Base-by-base conservation (phyloP, 2,113 vertebrate genomes). In the Smithornis capensis region DNA sequence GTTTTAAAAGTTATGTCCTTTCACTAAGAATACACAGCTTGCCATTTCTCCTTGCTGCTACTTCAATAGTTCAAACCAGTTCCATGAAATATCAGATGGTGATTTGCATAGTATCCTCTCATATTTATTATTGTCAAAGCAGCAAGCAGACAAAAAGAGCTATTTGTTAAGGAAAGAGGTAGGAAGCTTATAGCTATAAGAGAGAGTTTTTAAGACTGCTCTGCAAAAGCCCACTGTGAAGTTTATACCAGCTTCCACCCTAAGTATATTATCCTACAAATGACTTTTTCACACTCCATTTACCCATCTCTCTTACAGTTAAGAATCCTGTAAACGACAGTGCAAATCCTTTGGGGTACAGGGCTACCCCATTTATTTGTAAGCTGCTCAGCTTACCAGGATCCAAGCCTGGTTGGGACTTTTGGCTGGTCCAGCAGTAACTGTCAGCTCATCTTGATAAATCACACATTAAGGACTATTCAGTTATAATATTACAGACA, bases 371-470 rank as follows among this genome's bases (percentile, higher is more conserved):
- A 11, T 19, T 38, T 38, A 19, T 70, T 53, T 68, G 19, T 52
- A 35, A 3, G 5, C 16, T 81, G 35, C 21, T 75, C 56, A 27
- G 23, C 18, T 8, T 6, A 27, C 1, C 27, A 42, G 38, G 29
- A 74, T 12, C 42, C 31, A 18, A 22, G 44, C 3, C 35, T 7
- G 3, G 10, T 4, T 37, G 35, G 56, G 40, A 79, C 16, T 52
- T 91, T 37, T 0, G 1, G 12, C 7, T n/a, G 44, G 31, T 52
- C 22, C 83, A 53, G 28, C 0, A 0, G 24, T 53, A 45, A 24
- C 10, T 60, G 14, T 53, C 31, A 81, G 35, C 35, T 27, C 24
- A 47, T 60, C 89, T 67, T 47, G 25, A 56, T 45, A 91, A 91
- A 42, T 24, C 15, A 29, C 16, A 23, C 12, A n/a, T 25, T 40